These are phyloP conservation scores for Zophobas morio DNA, from an alignment of 1,140 invertebrate species.

Conservation along the genomic window DNA sequence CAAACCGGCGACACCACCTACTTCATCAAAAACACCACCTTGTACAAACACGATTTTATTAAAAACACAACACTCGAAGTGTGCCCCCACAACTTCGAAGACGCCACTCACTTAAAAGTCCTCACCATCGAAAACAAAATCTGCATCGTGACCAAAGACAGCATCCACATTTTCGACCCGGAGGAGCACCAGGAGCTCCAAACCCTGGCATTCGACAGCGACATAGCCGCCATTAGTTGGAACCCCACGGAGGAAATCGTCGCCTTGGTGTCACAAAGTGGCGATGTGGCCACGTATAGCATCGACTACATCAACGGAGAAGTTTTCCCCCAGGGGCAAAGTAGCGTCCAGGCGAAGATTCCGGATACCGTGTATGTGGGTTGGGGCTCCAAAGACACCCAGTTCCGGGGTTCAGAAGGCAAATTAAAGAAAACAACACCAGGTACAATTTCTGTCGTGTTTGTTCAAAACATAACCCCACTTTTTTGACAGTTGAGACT, in stretches of 20 bases:
- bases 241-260: conserved; percentile 26
- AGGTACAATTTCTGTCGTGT: neutral
- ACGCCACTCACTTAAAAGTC: neutral
- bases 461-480: neutral
- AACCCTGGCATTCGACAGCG: neutral
- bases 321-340: neutral
- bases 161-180: conserved; percentile 3
- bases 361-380: conserved; percentile 55
- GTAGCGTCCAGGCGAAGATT: conserved; percentile 14
- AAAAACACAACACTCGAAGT: neutral
- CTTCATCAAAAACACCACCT: conserved; percentile 1
- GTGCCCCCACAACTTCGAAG: conserved; percentile 18
- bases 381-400: conserved; percentile 59
- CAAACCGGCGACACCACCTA: conserved; percentile 21
- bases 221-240: conserved; percentile 23
- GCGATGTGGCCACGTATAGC: neutral
- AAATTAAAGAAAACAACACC: conserved; percentile 16
- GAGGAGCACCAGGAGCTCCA: neutral
- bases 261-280: neutral
- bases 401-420: conserved; percentile 55
- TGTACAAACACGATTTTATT: conserved; percentile 10
- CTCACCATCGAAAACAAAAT: conserved; percentile 13
- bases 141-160: neutral
- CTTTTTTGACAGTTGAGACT: conserved; percentile 2
- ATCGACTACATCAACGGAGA: conserved; percentile 13